These are phyloP conservation scores for Drymodes brunneopygia DNA, from an alignment of 2,113 vertebrate genomes.

Conservation along the genomic window DNA sequence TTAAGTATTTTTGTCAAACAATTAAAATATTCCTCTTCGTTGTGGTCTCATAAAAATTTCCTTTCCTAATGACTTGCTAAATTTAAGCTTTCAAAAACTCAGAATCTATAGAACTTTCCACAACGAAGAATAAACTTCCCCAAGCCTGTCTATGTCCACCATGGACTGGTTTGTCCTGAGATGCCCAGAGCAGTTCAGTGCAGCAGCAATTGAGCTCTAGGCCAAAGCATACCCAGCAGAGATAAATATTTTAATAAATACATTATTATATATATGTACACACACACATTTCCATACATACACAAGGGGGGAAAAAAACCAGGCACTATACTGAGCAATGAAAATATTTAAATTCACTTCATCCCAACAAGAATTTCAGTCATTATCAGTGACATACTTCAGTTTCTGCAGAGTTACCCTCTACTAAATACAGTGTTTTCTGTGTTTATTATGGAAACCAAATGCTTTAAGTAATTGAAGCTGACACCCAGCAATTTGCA, in stretches of 20 bases:
- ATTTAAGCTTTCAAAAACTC: not conserved
- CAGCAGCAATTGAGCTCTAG: not conserved
- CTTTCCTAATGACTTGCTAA: not conserved
- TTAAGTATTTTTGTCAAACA: not conserved
- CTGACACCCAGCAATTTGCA: not conserved
- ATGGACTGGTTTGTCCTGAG: not conserved
- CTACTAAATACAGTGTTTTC: not conserved
- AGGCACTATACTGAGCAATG: not conserved
- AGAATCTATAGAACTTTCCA: not conserved
- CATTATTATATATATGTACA: accelerated
- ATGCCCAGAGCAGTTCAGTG: not conserved
- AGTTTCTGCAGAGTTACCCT: not conserved
- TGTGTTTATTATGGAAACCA: not conserved
- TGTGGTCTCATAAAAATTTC: not conserved
- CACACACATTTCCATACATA: accelerated
- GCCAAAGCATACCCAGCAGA: not conserved
- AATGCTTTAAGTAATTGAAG: not conserved
- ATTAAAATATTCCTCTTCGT: not conserved
- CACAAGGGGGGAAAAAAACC: accelerated
- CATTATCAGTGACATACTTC: not conserved
- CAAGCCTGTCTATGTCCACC: not conserved
- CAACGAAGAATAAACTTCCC: not conserved
- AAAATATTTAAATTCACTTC: not conserved
- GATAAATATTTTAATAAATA: not conserved
- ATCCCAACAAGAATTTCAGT: not conserved